Conservation (phyloP, 1,140 invertebrate species). For the Thalassaphorura encarpata region DNA sequence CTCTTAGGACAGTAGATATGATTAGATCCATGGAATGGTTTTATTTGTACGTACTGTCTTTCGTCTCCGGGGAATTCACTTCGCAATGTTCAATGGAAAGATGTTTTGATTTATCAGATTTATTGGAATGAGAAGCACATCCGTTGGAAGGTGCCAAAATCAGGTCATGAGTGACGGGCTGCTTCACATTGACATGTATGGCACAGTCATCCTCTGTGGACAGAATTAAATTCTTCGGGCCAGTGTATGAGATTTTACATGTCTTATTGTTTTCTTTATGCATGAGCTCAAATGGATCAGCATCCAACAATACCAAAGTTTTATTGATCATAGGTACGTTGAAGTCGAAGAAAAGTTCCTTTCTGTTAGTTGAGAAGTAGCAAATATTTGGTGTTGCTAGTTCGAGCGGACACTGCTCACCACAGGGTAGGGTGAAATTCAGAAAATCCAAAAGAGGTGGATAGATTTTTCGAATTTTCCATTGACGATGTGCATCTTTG, state of each 20-base stretch:
- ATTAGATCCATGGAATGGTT: not conserved
- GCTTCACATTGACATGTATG: not conserved
- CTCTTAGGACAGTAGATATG: conserved; percentile 13
- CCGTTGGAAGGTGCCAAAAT: not conserved
- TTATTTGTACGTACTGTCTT: conserved; percentile 12
- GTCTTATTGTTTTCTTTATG: conserved; percentile 6
- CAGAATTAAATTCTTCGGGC: conserved; percentile 6
- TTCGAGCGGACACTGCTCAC: not conserved
- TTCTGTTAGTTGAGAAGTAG: not conserved
- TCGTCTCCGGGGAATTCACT: not conserved
- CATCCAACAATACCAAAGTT: conserved; percentile 10
- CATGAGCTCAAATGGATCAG: conserved; percentile 17
- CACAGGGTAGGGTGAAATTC: conserved; percentile 10
- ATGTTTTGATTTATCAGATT: not conserved
- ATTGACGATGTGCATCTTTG: not conserved
- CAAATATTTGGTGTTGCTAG: not conserved
- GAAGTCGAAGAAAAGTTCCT: conserved; percentile 9
- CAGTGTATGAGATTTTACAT: conserved; percentile 12
- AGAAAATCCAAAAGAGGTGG: conserved; percentile 4
- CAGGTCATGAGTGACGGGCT: not conserved
- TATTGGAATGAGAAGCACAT: not conserved
- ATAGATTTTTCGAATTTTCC: conserved; percentile 6
- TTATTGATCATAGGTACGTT: conserved; percentile 6
- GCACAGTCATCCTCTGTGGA: conserved; percentile 13
- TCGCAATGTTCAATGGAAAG: not conserved